A percentile compares a stretch with the other conserved stretches of the same genome.
Conservation (phyloP, 2,888 invertebrate species). For the Penaeus monodon region DNA sequence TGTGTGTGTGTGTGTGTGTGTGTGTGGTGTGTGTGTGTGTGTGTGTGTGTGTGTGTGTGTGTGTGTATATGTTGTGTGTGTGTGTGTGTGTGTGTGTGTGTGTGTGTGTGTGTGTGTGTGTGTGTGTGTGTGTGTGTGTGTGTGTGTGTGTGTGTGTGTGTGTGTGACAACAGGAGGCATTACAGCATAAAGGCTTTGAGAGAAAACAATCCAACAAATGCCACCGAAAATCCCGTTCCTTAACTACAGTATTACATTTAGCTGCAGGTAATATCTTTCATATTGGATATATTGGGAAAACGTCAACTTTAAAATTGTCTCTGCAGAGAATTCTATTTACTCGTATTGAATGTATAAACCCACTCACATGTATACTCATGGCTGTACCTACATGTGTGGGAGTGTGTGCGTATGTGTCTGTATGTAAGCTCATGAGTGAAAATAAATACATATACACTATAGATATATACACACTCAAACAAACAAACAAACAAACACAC, state of each 20-base stretch:
- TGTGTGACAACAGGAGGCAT: background rate
- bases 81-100: background rate
- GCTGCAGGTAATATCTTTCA: too few relatives aligned
- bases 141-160: background rate
- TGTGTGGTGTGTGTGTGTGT: too few relatives aligned
- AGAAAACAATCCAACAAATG: too few relatives aligned
- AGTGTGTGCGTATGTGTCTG: background rate
- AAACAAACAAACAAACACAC: background rate
- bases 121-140: background rate
- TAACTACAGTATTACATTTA: too few relatives aligned
- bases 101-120: background rate
- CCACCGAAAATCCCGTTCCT: too few relatives aligned
- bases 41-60: background rate
- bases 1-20: too few relatives aligned
- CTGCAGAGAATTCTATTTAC: constrained; percentile 12
- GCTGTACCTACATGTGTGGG: background rate
- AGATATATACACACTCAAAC: background rate
- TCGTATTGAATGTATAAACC: constrained; percentile 4
- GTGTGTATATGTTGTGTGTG: constrained; percentile 1
- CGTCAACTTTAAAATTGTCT: too few relatives aligned
- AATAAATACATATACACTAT: background rate
- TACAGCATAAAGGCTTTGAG: too few relatives aligned
- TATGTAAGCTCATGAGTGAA: background rate
- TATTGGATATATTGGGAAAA: too few relatives aligned
- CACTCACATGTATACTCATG: constrained; percentile 4